Percentiles rank a stretch among this genome's conserved stretches.
These are phyloP conservation scores for Oncorhynchus tshawytscha DNA, from an alignment of 2,113 vertebrate genomes.

Conservation along the genomic window DNA sequence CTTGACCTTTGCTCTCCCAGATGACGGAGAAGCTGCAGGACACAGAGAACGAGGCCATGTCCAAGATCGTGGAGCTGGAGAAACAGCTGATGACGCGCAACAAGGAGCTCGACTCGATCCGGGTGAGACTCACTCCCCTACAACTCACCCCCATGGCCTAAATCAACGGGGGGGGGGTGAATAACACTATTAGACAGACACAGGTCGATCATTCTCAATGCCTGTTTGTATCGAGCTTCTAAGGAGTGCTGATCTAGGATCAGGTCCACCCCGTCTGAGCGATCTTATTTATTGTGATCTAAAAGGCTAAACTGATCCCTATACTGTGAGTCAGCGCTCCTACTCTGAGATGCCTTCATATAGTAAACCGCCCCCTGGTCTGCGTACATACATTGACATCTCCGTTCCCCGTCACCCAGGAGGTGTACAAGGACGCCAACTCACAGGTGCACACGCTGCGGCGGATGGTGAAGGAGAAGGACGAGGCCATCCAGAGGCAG, in stretches of 20 bases:
- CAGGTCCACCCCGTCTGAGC: too few relatives aligned
- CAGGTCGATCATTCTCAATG: too few relatives aligned
- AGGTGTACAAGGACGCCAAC: conserved; percentile 87
- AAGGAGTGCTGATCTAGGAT: too few relatives aligned
- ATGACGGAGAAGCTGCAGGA: conserved; percentile 94
- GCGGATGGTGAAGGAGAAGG: conserved; percentile 90
- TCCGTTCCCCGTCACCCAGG: conserved; percentile 62
- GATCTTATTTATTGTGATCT: too few relatives aligned
- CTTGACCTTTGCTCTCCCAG: conserved; percentile 46
- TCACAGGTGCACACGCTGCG: conserved; percentile 86
- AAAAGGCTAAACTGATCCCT: too few relatives aligned
- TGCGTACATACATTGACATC: not conserved
- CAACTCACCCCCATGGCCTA: not conserved
- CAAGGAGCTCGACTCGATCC: conserved; percentile 87
- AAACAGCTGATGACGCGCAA: conserved; percentile 91
- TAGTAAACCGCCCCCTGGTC: too few relatives aligned
- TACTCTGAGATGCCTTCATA: too few relatives aligned
- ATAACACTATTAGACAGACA: too few relatives aligned
- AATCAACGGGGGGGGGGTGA: too few relatives aligned
- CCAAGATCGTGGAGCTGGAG: conserved; percentile 93
- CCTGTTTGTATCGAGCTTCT: too few relatives aligned
- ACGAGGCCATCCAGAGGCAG: conserved; percentile 86
- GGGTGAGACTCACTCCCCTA: conserved; percentile 65
- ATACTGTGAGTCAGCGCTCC: too few relatives aligned
- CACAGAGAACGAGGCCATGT: conserved; percentile 94